Conservation (phyloP, 2,888 invertebrate genomes). For the Notodonta ziczac region DNA sequence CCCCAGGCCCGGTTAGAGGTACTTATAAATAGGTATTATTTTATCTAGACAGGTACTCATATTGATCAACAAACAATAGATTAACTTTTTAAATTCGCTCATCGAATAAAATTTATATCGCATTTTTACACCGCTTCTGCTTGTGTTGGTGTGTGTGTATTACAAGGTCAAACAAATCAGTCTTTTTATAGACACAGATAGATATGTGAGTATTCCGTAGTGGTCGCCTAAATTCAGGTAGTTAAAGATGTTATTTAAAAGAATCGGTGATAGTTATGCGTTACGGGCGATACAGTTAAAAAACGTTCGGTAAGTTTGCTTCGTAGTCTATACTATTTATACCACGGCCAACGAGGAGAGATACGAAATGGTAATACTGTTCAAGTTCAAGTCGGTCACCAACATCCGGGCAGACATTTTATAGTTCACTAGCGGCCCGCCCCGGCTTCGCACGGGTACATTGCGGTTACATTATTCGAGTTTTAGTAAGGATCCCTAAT, state of each 20-base stretch:
- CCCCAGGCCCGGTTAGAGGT: too few species aligned
- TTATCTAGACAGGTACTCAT: not conserved
- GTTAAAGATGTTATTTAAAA: not conserved
- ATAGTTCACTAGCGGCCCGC: too few species aligned
- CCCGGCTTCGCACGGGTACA: too few species aligned
- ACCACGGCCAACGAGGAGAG: too few species aligned
- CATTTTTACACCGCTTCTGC: too few species aligned
- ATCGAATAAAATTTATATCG: not conserved
- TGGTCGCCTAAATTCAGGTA: not conserved
- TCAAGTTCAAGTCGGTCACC: too few species aligned
- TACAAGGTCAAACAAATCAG: slow-evolving; percentile 42
- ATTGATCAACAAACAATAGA: not conserved
- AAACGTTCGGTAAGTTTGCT: slow-evolving; percentile 9
- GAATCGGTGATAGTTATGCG: not conserved
- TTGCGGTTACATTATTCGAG: too few species aligned
- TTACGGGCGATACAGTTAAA: not conserved
- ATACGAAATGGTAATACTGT: too few species aligned
- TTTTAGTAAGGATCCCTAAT: too few species aligned
- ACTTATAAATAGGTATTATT: too few species aligned
- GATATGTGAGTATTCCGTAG: not conserved
- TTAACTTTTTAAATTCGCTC: not conserved
- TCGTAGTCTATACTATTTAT: not conserved
- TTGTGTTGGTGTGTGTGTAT: not conserved
- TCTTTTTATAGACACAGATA: slow-evolving; percentile 11
- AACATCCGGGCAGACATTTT: too few species aligned